These are phyloP conservation scores for Xylocopa sonorina DNA, from an alignment of 1,140 invertebrate species.

Conservation along the genomic window DNA sequence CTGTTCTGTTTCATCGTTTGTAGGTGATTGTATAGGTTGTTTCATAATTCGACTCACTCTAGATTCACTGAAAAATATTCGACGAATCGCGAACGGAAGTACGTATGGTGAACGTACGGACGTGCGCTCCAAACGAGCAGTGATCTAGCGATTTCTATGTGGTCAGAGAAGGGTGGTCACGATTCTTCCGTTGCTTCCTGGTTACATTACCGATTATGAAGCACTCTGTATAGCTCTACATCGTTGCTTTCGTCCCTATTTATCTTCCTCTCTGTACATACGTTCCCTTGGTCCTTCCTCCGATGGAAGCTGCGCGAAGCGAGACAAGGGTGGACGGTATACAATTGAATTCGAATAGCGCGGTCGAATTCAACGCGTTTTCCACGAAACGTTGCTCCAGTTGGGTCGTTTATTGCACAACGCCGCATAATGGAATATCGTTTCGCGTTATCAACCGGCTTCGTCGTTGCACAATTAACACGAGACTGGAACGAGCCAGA, in stretches of 20 bases:
- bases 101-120: too few species aligned
- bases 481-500: background rate
- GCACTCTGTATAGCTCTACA: background rate
- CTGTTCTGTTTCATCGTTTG: background rate
- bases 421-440: background rate
- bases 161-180: too few species aligned
- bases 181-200: too few species aligned
- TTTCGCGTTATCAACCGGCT: constrained; percentile 6
- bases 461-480: constrained; percentile 16
- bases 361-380: background rate
- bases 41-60: too few species aligned
- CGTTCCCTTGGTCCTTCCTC: background rate
- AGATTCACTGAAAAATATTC: too few species aligned
- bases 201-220: too few species aligned
- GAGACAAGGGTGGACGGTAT: too few species aligned
- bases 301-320: background rate
- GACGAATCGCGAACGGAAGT: background rate
- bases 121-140: too few species aligned
- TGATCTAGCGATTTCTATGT: too few species aligned
- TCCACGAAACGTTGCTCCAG: background rate
- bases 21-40: background rate
- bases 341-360: constrained; percentile 16
- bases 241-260: background rate
- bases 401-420: background rate
- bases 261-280: background rate